Evolutionary conservation across 2,888 invertebrate genomes (phyloP).

Genomic region (Eugnorisma glareosa): DNA sequence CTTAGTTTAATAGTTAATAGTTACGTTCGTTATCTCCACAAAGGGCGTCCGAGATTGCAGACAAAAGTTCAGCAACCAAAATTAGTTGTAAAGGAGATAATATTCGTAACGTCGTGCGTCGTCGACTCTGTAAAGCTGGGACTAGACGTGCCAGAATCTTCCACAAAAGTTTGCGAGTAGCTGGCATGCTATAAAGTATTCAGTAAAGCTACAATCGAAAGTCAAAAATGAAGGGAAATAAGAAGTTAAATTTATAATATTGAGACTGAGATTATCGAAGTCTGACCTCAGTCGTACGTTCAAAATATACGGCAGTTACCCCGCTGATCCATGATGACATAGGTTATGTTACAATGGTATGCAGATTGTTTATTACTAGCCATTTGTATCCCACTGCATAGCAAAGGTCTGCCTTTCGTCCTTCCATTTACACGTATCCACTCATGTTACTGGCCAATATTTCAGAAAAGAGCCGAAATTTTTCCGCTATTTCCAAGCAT

Average conservation of each 20-base stretch:
- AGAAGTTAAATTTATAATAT: background rate
- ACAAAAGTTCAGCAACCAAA: constrained; percentile 71
- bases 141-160: background rate
- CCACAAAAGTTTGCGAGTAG: background rate
- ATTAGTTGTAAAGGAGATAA: constrained; percentile 75
- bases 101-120: constrained; percentile 54
- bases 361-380: background rate
- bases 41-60: constrained; percentile 67
- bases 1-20: constrained; percentile 55
- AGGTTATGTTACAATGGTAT: background rate
- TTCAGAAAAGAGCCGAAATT: background rate
- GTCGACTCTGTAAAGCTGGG: constrained; percentile 3
- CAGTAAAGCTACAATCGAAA: background rate
- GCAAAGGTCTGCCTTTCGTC: background rate
- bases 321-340: background rate
- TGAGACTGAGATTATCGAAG: background rate
- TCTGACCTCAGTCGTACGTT: background rate
- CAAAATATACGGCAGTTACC: no score
- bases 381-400: background rate
- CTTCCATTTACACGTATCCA: background rate
- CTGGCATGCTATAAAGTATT: background rate
- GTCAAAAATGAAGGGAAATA: background rate
- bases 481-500: background rate
- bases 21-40: constrained; percentile 58
- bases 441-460: background rate